These are phyloP conservation scores for Drosophila ficusphila DNA, from an alignment of 1,140 invertebrate species.

Conservation along the genomic window DNA sequence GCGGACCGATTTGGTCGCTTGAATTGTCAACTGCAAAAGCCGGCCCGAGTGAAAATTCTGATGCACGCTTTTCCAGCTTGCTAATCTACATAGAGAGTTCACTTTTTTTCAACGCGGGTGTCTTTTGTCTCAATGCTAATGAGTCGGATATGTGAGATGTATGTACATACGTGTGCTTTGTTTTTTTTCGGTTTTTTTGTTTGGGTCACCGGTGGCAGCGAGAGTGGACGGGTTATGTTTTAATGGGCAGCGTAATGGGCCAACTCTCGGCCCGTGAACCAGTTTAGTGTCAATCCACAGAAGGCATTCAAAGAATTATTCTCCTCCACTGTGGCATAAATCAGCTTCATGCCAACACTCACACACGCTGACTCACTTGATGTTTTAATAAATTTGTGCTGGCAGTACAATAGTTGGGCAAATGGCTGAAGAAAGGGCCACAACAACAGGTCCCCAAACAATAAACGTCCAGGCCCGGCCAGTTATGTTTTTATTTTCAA, in stretches of 20 bases:
- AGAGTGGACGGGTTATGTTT: constrained; percentile 37
- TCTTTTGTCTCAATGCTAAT: constrained; percentile 50
- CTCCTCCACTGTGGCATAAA: constrained; percentile 48
- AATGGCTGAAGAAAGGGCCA: constrained; percentile 50
- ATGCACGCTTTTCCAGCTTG: constrained; percentile 12
- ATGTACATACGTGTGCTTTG: no score
- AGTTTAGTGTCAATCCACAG: constrained; percentile 39
- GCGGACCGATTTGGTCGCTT: neutral
- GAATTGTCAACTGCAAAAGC: constrained; percentile 13
- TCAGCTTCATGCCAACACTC: constrained; percentile 16
- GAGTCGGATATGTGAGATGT: constrained; percentile 12
- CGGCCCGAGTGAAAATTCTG: constrained; percentile 21
- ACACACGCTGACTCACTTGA: constrained; percentile 23
- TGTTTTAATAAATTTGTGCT: constrained; percentile 52
- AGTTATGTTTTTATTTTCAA: constrained; percentile 64
- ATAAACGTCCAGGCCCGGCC: constrained; percentile 41
- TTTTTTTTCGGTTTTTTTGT: constrained; percentile 3
- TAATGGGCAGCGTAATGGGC: constrained; percentile 37
- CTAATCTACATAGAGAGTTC: constrained; percentile 35
- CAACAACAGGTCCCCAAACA: constrained; percentile 30
- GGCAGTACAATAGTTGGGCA: constrained; percentile 47
- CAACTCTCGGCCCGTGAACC: constrained; percentile 33
- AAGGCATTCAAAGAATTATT: constrained; percentile 53
- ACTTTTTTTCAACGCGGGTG: constrained; percentile 17
- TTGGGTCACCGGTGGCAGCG: constrained; percentile 31